Base-by-base conservation (phyloP, 2,797 vertebrate genomes). In the Enteromius thamalakanensis region DNA sequence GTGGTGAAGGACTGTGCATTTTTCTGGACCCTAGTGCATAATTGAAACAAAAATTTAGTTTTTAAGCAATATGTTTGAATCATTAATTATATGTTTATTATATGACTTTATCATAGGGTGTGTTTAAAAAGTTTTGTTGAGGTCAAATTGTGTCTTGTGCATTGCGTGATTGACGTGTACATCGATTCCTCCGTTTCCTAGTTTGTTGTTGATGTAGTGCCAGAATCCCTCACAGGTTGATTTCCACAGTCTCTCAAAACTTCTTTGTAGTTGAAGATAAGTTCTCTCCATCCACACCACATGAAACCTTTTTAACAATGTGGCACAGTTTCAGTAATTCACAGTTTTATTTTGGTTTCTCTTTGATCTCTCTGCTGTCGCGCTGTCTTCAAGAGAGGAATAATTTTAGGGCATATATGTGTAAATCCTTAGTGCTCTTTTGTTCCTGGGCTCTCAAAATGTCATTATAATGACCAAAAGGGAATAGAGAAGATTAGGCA, bases 381-480 rank as follows among this genome's bases (percentile, higher is more conserved):
- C 90, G 85, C 84, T 87, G 85, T 88, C 84, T 86, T 79, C 78
- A 85, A 83, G 82, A 87, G 85, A 88, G 82, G 84, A 91, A 91
- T 87, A 23, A 75, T 89, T 91, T 88, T 84, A 86, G 86, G 70
- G 88, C 86, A 76, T 83, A 85, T 88, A 90, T 89, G 89, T 92
- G 92, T 81, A 90, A 89, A 92, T 90, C 86, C 87, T 87, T 88
- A 78, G 86, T 80, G 71, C 68, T 82, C 89, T 89, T 94, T 94
- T 93, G 92, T 93, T 93, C 92, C 34, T 0, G 76, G 88, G 90
- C 82, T 89, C 84, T 90, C 89, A 89, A 92, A 92, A 91, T 93
- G 92, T 92, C 92, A 92, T 79, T 23, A 77, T 91, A 86, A 90
- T 92, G 91, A 92, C 91, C 89, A 86, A 86, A 90, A 93, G 93